A percentile compares a stretch with the other conserved stretches of the same genome.
Evolutionary conservation across 92 coral and sea anemone genomes (phyloP).

Genomic region (Pocillopora grandis): DNA sequence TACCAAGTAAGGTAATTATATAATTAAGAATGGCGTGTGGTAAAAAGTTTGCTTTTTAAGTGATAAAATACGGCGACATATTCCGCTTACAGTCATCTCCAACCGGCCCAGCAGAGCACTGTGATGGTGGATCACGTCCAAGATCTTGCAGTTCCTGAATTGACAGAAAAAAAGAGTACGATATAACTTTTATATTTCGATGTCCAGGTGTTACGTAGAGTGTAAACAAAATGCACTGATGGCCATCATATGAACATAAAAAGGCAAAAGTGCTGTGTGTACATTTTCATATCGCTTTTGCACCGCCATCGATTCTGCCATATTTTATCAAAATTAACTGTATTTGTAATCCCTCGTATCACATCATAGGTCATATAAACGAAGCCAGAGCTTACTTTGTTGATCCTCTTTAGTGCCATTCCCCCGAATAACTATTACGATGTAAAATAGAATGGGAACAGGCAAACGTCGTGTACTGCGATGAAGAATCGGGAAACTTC

Average conservation of each 20-base stretch:
- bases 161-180: slow-evolving; percentile 39
- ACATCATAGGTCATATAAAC: slow-evolving; percentile 12
- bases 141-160: slow-evolving; percentile 98
- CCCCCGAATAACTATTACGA: slow-evolving; percentile 25
- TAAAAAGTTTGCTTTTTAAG: slow-evolving; percentile 12
- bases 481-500: slow-evolving; percentile 69
- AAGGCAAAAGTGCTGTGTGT: neutral
- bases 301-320: neutral
- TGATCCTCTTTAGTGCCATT: slow-evolving; percentile 99
- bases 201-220: neutral
- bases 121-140: slow-evolving; percentile 99
- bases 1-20: neutral
- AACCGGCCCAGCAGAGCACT: slow-evolving; percentile 99
- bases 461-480: slow-evolving; percentile 51
- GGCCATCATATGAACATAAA: slow-evolving; percentile 6
- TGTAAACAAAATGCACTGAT: neutral
- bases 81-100: slow-evolving; percentile 96
- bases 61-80: slow-evolving; percentile 18
- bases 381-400: slow-evolving; percentile 81
- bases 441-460: slow-evolving; percentile 48
- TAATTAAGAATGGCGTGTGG: neutral
- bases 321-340: neutral
- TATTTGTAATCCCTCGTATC: neutral
- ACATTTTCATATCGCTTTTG: neutral
- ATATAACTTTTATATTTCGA: neutral